These are phyloP conservation scores for Luidia sarsii DNA, from an alignment of 53 echinoderm and acorn worm genomes.

Conservation along the genomic window DNA sequence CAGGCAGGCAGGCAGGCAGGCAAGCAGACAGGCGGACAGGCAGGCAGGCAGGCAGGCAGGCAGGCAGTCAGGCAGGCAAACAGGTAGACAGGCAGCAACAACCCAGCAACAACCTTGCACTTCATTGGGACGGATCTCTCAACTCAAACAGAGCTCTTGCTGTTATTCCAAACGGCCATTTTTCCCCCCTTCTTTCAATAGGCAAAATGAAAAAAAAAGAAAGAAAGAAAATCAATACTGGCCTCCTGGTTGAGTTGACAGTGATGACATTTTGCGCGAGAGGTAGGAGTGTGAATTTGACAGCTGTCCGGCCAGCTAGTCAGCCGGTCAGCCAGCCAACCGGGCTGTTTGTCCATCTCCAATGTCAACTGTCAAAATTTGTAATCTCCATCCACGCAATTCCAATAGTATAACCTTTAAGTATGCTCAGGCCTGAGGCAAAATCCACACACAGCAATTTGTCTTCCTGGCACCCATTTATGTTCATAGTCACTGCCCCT, in stretches of 20 bases:
- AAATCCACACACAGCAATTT: slow-evolving; percentile 23
- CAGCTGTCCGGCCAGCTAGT: background rate
- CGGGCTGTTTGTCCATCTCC: slow-evolving; percentile 18
- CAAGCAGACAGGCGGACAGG: too few relatives aligned
- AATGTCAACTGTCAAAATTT: slow-evolving; percentile 40
- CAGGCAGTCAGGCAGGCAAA: background rate
- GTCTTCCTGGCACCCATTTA: too few relatives aligned
- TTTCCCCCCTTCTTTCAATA: slow-evolving; percentile 45
- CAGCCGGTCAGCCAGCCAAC: background rate
- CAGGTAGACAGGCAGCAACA: too few relatives aligned
- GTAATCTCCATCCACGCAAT: slow-evolving; percentile 14
- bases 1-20: background rate
- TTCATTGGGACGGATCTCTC: slow-evolving; percentile 3
- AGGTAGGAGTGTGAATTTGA: background rate
- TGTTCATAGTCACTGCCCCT: too few relatives aligned
- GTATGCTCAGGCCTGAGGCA: background rate
- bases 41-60: background rate
- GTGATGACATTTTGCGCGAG: slow-evolving; percentile 44
- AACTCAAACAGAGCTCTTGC: slow-evolving; percentile 5
- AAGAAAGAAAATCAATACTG: slow-evolving; percentile 41
- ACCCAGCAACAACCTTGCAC: too few relatives aligned
- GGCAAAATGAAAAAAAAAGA: too few relatives aligned
- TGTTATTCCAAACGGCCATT: slow-evolving; percentile 54
- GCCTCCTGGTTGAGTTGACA: slow-evolving; percentile 41
- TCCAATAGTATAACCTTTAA: background rate